Conservation (phyloP, 1,140 invertebrate genomes). For the Paracyclopina nana region DNA sequence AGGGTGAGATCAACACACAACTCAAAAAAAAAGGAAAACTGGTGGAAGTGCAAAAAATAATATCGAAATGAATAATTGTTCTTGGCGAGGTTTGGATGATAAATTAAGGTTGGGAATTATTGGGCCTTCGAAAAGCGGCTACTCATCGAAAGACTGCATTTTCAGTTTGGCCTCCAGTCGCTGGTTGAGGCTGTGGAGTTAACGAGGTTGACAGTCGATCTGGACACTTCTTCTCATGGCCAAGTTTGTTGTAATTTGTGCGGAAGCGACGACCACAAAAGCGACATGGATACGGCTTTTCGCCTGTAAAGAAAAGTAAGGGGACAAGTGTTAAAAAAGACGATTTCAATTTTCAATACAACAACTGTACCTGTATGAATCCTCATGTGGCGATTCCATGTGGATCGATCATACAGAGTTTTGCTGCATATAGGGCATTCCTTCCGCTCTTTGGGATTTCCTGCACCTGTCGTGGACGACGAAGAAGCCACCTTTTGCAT, state of each 20-base stretch:
- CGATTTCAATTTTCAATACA: neutral
- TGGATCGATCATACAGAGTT: constrained; percentile 14
- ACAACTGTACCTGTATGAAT: constrained; percentile 10
- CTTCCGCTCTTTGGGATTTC: constrained; percentile 14
- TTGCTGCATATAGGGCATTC: constrained; percentile 14
- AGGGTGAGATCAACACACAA: no score
- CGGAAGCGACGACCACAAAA: constrained; percentile 13
- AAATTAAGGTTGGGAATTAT: no score
- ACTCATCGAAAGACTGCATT: no score
- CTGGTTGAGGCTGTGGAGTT: no score
- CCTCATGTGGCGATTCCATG: constrained; percentile 14
- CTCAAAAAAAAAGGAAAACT: no score
- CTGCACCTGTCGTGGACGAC: neutral
- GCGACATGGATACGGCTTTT: constrained; percentile 13
- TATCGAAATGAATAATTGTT: no score
- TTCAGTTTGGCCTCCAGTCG: no score
- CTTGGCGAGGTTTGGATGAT: no score
- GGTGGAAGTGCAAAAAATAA: no score
- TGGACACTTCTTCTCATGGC: constrained; percentile 15
- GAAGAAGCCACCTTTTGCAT: constrained; percentile 14
- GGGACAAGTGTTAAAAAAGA: neutral
- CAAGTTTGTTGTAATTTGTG: constrained; percentile 15
- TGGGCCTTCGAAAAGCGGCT: no score
- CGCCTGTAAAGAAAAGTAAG: constrained; percentile 1
- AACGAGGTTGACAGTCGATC: no score